A percentile compares a stretch with the other conserved stretches of the same genome.
phyloP scores from a whole-genome alignment of 2,888 invertebrate genomes.

The Dasysyrphus albostriatus region DNA sequence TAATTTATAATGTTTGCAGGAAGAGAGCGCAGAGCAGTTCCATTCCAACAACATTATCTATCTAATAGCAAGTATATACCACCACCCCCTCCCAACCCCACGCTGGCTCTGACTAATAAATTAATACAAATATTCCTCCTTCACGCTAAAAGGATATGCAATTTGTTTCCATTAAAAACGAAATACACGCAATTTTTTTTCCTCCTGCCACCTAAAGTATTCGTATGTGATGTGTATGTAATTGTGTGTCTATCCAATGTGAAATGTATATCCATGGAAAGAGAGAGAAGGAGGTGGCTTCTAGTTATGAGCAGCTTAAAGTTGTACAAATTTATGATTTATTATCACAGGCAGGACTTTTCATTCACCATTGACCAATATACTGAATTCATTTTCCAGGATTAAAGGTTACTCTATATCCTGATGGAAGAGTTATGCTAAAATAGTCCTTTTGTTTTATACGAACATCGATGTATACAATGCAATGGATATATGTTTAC shows the following conservation, averaged over 20 bases:
- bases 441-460: slow-evolving; percentile 29
- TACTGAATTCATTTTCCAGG: slow-evolving; percentile 56
- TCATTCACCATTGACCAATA: slow-evolving; percentile 23
- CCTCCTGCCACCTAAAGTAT: not conserved
- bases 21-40: not conserved
- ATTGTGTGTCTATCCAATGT: not conserved
- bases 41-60: slow-evolving; percentile 7
- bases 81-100: not conserved
- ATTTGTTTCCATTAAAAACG: slow-evolving; percentile 28
- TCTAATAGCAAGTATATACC: not conserved
- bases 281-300: not conserved
- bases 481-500: not conserved
- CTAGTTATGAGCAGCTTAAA: slow-evolving; percentile 14
- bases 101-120: slow-evolving; percentile 3
- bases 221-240: not conserved
- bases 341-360: not conserved
- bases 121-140: slow-evolving; percentile 34
- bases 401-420: slow-evolving; percentile 58
- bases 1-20: slow-evolving; percentile 38
- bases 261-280: not conserved
- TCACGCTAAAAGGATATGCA: slow-evolving; percentile 37
- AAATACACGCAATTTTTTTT: slow-evolving; percentile 28
- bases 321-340: slow-evolving; percentile 43
- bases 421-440: slow-evolving; percentile 11
- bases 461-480: not conserved